Conservation (phyloP, 92 coral and sea anemone species). For the Phenganax marumi region DNA sequence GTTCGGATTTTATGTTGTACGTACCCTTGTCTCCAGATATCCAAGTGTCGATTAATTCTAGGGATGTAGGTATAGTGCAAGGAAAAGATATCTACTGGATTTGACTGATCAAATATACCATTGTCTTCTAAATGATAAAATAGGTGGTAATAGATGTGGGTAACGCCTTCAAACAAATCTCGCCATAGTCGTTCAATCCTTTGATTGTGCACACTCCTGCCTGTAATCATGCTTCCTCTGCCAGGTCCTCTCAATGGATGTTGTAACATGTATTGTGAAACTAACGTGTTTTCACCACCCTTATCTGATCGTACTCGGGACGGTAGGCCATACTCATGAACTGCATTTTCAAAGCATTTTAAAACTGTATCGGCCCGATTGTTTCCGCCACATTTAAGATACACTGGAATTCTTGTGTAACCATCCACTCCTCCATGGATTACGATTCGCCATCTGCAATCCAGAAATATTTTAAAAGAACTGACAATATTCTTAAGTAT, state of each 20-base stretch:
- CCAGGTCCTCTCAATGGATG: constrained; percentile 45
- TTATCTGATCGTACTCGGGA: constrained; percentile 50
- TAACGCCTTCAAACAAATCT: constrained; percentile 47
- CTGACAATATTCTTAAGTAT: no score
- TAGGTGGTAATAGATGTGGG: constrained; percentile 49
- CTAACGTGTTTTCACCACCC: constrained; percentile 41
- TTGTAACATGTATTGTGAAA: constrained; percentile 34
- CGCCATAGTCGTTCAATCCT: constrained; percentile 41
- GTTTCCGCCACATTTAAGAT: constrained; percentile 35
- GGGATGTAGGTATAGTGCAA: constrained; percentile 51
- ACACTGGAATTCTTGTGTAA: constrained; percentile 43
- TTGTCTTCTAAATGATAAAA: constrained; percentile 53
- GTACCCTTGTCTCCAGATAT: constrained; percentile 55
- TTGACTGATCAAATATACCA: constrained; percentile 53
- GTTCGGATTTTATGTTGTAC: constrained; percentile 53
- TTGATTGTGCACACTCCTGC: constrained; percentile 48
- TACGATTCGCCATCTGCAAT: constrained; percentile 47
- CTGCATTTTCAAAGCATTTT: constrained; percentile 26
- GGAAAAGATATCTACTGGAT: constrained; percentile 39
- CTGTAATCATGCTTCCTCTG: constrained; percentile 37
- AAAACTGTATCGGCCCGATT: constrained; percentile 42
- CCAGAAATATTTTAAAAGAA: background rate
- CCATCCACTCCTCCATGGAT: constrained; percentile 55
- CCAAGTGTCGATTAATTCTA: constrained; percentile 46
- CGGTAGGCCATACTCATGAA: constrained; percentile 48